Base-by-base conservation (phyloP, 2,113 vertebrate genomes). In the Laterallus jamaicensis region DNA sequence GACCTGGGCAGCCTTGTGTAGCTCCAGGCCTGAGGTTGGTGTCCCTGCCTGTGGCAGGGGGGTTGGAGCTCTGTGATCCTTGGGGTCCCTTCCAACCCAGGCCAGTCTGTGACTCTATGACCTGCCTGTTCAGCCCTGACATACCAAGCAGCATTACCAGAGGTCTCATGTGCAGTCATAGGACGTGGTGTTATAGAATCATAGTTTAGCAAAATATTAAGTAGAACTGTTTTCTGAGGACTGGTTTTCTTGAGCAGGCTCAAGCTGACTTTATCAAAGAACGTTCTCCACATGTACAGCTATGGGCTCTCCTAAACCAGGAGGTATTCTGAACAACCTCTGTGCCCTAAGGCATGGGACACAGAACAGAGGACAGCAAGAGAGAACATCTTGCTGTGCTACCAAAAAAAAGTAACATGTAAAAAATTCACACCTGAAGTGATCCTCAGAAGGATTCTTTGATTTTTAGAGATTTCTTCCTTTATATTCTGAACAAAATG, bases 81-180 rank as follows among this genome's bases (percentile, higher is more conserved):
- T 35, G 35, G 35, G 35, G 35, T 35, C 35, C 35, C 35, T 35
- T 35, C 35, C 35, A 35, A 35, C 35, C 35, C 35, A 35, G 35
- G 35, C 35, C 35, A 35, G 35, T 35, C 35, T 35, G 35, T 35
- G 35, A 35, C 35, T 35, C 35, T 35, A 35, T 35, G 35, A 35
- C 35, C 35, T 35, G 35, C 35, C 35, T 0, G 8, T 1, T 40
- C 93, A 54, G 76, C 89, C 44, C 2, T 2, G 32, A 7, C 15
- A n/a, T 11, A 25, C 37, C 6, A 29, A 50, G 84, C 68, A 40
- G 71, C 6, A 62, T 37, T 8, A 25, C 5, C 74, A 47, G 29
- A 8, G 40, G 70, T 4, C 70, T 35, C 58, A 44, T 15, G 42
- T 0, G 0, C 37, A 15, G 19, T 6, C 26, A n/a, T 1, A 37